Evolutionary conservation across 2,888 invertebrate genomes (phyloP).

Genomic region (Allygus modestus): DNA sequence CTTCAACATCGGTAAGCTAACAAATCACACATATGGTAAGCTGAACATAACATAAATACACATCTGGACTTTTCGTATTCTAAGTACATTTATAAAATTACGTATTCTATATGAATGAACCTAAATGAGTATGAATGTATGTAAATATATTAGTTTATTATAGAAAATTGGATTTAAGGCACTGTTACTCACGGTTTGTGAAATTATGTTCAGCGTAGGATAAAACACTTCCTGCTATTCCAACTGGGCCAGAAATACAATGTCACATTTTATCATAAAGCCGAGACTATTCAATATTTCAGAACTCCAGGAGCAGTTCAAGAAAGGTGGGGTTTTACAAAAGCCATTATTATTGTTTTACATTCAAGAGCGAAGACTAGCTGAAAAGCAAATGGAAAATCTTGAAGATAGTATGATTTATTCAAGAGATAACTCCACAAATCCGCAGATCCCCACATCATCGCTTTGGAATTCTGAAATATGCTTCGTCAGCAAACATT

Average conservation of each 20-base stretch:
- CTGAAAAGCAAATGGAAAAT: constrained; percentile 59
- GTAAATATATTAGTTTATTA: too few species aligned
- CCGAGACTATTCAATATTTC: constrained; percentile 43
- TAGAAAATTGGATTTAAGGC: too few species aligned
- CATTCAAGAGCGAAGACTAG: constrained; percentile 56
- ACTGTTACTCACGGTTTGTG: too few species aligned
- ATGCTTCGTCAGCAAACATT: constrained; percentile 59
- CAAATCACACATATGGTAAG: too few species aligned
- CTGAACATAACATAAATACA: too few species aligned
- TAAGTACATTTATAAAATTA: too few species aligned
- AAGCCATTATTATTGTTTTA: constrained; percentile 60
- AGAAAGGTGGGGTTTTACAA: constrained; percentile 57
- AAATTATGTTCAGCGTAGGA: too few species aligned
- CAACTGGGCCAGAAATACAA: neutral
- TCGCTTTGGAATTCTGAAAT: constrained; percentile 59
- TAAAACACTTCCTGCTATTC: neutral
- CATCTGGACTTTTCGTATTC: too few species aligned
- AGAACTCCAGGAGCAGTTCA: neutral
- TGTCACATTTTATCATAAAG: constrained; percentile 23
- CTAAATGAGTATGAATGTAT: too few species aligned
- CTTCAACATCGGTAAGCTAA: constrained; percentile 58
- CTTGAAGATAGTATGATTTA: constrained; percentile 59
- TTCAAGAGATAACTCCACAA: constrained; percentile 56
- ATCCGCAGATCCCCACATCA: constrained; percentile 57
- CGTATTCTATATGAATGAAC: too few species aligned